Percentiles rank a stretch among this genome's conserved stretches.
Conservation (phyloP, 2,113 vertebrate genomes). For the Leptocoma aspasia region DNA sequence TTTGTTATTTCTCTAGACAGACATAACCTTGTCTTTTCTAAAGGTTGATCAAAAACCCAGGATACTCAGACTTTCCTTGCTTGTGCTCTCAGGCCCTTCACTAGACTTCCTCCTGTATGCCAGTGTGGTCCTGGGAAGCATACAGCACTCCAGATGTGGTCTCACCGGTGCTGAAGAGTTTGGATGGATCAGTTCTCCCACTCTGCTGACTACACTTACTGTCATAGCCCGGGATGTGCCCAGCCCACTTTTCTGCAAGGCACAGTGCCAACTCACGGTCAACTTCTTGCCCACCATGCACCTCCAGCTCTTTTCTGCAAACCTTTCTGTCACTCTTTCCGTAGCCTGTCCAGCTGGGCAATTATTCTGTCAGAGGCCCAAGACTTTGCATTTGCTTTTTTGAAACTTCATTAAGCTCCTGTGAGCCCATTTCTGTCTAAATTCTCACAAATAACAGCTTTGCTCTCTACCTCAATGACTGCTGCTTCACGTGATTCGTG, state of each 20-base stretch:
- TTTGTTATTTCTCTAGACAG: not conserved
- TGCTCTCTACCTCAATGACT: not conserved
- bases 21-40: not conserved
- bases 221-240: not conserved
- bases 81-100: not conserved
- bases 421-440: not conserved
- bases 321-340: not conserved
- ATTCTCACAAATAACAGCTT: not conserved
- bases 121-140: not conserved
- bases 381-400: not conserved
- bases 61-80: not conserved
- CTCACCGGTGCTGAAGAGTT: not conserved
- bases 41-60: not conserved
- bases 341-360: not conserved
- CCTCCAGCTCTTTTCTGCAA: not conserved
- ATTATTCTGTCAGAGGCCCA: not conserved
- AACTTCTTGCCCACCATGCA: not conserved
- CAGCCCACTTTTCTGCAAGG: not conserved
- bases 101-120: not conserved
- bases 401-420: not conserved
- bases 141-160: not conserved
- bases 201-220: not conserved
- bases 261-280: not conserved
- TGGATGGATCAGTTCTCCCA: not conserved
- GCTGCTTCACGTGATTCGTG: not conserved